Evolutionary conservation across 1,140 invertebrate species (phyloP), one percentile per base, ranked within the genome.

Genomic region (Scylla paramamosain): DNA sequence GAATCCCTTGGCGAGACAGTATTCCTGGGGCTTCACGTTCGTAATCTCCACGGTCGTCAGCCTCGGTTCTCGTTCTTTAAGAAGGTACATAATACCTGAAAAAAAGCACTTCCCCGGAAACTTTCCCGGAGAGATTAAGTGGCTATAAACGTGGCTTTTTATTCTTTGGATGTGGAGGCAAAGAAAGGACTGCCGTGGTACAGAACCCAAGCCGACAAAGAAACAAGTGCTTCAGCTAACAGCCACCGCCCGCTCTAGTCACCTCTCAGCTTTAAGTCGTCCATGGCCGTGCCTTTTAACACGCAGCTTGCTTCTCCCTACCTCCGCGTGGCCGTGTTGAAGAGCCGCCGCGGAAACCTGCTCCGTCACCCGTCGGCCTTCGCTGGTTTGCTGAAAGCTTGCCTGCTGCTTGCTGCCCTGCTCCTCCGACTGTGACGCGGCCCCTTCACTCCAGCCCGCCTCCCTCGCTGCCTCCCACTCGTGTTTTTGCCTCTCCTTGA

Each of bases 291-390:
- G 67, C 67, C 67, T 25, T 77, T 77, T n/a, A 25, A 77, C 67
- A 77, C 67, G 67, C 25, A 77, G 67, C 67, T 20, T 77, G 67
- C 67, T n/a, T 20, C 67, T 77, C 67, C 67, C 67, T 20, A 20
- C 67, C 67, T 77, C 25, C 25, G n/a, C n/a, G 67, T 77, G 67
- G 67, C n/a, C 67, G 67, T 77, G 67, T 77, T 77, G 67, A 77
- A 77, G 67, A 77, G 67, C 12, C 67, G 67, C 67, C 67, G 12
- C 67, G n/a, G 67, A 20, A 77, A 77, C 67, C 25, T 7, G 67
- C 67, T n/a, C 67, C 67, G 67, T 77, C 67, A 77, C 67, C 67
- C 67, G 67, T 77, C 67, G 67, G 67, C 67, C 67, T 77, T 77
- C 67, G n/a, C 25, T 77, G 52, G 52, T 59, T 77, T 77, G 25